A percentile compares a stretch with the other conserved stretches of the same genome.
Evolutionary conservation across 2,888 invertebrate species (phyloP).

Genomic region (Drosophila leonis): DNA sequence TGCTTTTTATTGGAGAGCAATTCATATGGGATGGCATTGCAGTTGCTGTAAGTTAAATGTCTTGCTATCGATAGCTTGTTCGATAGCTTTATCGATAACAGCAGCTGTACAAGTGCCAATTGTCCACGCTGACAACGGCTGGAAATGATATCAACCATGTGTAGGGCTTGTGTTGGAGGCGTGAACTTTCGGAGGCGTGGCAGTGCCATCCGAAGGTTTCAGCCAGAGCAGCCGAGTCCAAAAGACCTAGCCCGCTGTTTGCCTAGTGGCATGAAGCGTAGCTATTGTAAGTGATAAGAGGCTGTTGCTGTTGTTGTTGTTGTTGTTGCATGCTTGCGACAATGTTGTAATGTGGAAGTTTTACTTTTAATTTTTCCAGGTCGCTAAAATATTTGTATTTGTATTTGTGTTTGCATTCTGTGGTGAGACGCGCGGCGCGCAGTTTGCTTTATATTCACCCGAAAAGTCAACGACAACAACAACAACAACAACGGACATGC

Average conservation of each 20-base stretch:
- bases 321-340: slow-evolving; percentile 36
- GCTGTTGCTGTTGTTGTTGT: slow-evolving; percentile 31
- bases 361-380: slow-evolving; percentile 50
- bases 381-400: slow-evolving; percentile 75
- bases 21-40: neutral
- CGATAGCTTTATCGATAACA: neutral
- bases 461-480: slow-evolving; percentile 60
- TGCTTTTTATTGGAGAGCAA: no score
- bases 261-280: slow-evolving; percentile 40
- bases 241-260: slow-evolving; percentile 51
- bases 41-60: neutral
- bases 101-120: neutral
- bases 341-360: slow-evolving; percentile 56
- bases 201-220: slow-evolving; percentile 9
- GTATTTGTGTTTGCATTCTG: slow-evolving; percentile 59
- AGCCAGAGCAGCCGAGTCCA: slow-evolving; percentile 36
- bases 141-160: neutral
- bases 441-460: slow-evolving; percentile 57
- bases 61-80: neutral
- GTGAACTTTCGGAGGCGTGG: neutral
- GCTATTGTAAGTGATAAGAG: slow-evolving; percentile 60
- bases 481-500: slow-evolving; percentile 58
- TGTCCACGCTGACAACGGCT: neutral
- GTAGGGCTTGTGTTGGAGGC: neutral
- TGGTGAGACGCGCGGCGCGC: slow-evolving; percentile 36